Evolutionary conservation across 2,113 vertebrate genomes (phyloP), one percentile per base, ranked within the genome.

Genomic region (Chrysemys picta): DNA sequence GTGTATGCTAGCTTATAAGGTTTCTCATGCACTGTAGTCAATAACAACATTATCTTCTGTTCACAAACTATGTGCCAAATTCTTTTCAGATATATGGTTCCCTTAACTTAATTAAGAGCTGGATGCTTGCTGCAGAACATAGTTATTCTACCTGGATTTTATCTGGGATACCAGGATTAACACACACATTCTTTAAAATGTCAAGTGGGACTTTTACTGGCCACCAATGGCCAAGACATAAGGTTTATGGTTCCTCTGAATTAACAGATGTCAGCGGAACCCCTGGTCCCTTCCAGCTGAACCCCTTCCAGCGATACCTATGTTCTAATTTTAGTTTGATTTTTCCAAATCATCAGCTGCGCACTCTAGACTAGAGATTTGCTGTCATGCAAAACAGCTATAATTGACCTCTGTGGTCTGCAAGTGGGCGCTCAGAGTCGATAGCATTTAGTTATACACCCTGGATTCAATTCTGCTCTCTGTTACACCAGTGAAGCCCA

Each of bases 1-100:
- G 47, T 0, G 0, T 9, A 3, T 47, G 47, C 49, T 9, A 16
- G 13, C 0, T 49, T 54, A n/a, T n/a, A 47, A 16, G 2, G 14
- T 76, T 96, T 93, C 57, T 82, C 53, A 8, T 56, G 38, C 25
- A 10, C 14, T 59, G 17, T 17, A 56, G 38, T 82, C 54, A 82
- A 25, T 45, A 57, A 29, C 31, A 86, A 1, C 13, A 57, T 2
- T 80, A 35, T 50, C 85, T 85, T 89, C 35, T 38, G 35, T 69
- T 69, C 65, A 69, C 35, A 38, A 21, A 69, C 65, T 21, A 45
- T 45, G n/a, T 21, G 59, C 31, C 4, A 50, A 17, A 8, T 54
- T 25, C 65, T 83, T 79, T 5, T 53, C 25, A 50, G 80, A 89
- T 17, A 31, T 29, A 1, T 69, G 47, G 31, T 85, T 89, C 2